Evolutionary conservation across 2,113 vertebrate genomes (phyloP), one percentile per base, ranked within the genome.

Genomic region (Sinocyclocheilus maitianheensis): DNA sequence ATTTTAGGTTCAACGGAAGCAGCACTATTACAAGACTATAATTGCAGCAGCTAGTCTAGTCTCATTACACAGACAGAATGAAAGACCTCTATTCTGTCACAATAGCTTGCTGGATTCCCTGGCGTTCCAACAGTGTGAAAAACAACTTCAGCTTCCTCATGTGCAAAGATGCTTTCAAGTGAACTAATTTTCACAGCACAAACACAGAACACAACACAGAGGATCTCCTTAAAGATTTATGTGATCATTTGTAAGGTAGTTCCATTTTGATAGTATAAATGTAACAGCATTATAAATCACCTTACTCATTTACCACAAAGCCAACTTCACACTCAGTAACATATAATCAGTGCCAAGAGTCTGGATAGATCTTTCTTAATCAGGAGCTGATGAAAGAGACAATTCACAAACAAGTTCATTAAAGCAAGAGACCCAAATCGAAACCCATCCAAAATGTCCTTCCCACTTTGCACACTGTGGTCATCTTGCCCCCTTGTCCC

Each of bases 321-420:
- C 87, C 83, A 85, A 60, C 83, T 53, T 16, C 51, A 53, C 51
- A 53, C 51, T 53, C 51, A 53, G 13, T 53, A 71, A 53, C 60
- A 81, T 88, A 37, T 79, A 84, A 85, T 69, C 16, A 26, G 83
- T 85, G 87, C 72, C 78, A 88, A 77, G 78, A 77, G 37, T 62
- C 78, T 82, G 62, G 34, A 77, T 82, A 83, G 83, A 88, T 88
- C 63, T 79, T 85, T 88, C 71, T 85, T 82, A 88, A 77, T 81
- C 83, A 85, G 87, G 48, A 81, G 60, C 78, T 85, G 82, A 88
- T 77, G 87, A 85, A 85, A 82, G 83, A 85, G 87, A 60, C 72
- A 69, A 77, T 75, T 77, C 83, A 88, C 62, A 82, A 82, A 88
- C 87, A 88, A 88, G 78, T 88, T 88, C 83, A 88, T 88, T 88